Evolutionary conservation across 2,113 vertebrate genomes (phyloP).

Genomic region (Carettochelys insculpta): DNA sequence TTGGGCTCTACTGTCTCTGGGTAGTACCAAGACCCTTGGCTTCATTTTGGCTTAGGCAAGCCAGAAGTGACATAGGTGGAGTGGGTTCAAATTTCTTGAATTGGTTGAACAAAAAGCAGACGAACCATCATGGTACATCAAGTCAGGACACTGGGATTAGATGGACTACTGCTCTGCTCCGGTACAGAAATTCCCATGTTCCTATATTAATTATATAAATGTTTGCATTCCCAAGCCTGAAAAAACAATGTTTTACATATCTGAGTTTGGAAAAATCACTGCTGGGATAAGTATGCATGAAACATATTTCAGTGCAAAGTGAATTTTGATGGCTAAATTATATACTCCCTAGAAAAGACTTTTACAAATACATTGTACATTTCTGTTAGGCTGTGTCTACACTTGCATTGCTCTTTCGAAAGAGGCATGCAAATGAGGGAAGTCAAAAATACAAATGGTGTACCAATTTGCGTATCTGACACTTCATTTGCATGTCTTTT

Average conservation of each 20-base stretch:
- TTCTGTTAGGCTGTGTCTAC: no score
- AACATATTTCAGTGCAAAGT: not conserved
- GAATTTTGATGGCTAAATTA: not conserved
- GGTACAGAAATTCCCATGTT: constrained; percentile 24
- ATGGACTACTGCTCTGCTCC: not conserved
- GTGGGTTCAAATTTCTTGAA: not conserved
- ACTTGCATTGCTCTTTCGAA: no score
- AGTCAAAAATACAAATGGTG: no score
- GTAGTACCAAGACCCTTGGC: not conserved
- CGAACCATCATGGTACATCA: not conserved
- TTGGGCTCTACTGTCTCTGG: not conserved
- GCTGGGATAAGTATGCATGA: not conserved
- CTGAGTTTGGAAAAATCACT: not conserved
- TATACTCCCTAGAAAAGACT: not conserved
- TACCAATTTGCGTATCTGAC: no score
- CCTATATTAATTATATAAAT: not conserved
- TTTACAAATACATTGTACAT: not conserved
- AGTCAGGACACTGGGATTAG: not conserved
- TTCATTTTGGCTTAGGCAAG: not conserved
- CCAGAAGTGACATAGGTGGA: not conserved
- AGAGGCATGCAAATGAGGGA: no score
- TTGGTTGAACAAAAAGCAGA: not conserved
- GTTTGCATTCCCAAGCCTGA: not conserved
- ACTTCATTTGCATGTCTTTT: no score
- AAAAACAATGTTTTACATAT: not conserved